Base-by-base conservation (phyloP, 2,888 invertebrate species). In the Hemicrepidius hirtus region DNA sequence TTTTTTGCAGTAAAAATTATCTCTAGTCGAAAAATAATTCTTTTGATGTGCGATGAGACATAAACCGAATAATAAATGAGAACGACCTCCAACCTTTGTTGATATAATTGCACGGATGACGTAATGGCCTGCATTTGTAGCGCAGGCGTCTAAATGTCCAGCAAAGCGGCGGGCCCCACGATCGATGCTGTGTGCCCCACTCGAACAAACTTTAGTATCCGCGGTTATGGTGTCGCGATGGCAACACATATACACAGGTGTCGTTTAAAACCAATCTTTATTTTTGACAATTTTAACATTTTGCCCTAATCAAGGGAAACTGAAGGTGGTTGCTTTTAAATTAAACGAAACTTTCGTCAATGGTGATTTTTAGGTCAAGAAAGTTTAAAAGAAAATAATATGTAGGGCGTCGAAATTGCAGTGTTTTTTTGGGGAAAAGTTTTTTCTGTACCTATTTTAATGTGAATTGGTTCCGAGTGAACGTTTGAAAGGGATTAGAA, bases 141-240 rank as follows among this genome's bases (percentile, higher is more conserved):
- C 76, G 76, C 78, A 74, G 68, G 77, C 77, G 80, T 79, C 74
- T 66, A 69, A 44, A 44, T 59, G 77, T 77, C 76, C 76, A 77
- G 75, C 76, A 35, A n/a, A n/a, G n/a, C 73, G 77, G 75, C 78
- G 80, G 78, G 78, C 75, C 80, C 77, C 77, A 75, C 76, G 78
- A 81, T 80, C 79, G 78, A 80, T 44, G 60, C 70, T 63, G 16
- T 75, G 74, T 71, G 69, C 69, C 73, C 68, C 75, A n/a, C n/a
- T 73, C 78, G 71, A 70, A 73, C 75, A 55, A n/a, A 67, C 63
- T 21, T 72, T 80, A 82, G 84, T 85, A 83, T 82, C 85, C 83
- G 84, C 83, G 84, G 85, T 85, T 81, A 84, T 82, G 84, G 83
- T 78, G 78, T 63, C 65, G 67, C 35, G 60, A 55, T 60, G 55